Evolutionary conservation across 2,888 invertebrate species (phyloP).

Genomic region (Torymus auratus): DNA sequence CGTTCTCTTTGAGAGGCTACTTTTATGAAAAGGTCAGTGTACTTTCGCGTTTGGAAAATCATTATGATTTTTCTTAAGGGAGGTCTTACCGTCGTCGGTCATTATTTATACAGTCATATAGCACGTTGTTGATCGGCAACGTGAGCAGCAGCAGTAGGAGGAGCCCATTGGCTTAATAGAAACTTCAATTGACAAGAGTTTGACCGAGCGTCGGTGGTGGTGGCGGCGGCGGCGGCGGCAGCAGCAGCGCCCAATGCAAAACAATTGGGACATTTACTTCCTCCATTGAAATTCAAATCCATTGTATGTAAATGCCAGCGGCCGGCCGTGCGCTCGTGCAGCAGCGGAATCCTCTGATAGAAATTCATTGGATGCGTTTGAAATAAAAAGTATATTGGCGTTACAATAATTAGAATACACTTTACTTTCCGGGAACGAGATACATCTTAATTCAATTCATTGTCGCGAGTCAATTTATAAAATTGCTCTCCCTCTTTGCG

Average conservation of each 20-base stretch:
- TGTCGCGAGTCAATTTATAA: constrained; percentile 4
- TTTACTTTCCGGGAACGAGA: background rate
- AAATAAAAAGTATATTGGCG: constrained; percentile 22
- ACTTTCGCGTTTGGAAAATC: too few species aligned
- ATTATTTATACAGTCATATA: too few species aligned
- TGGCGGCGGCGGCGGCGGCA: background rate
- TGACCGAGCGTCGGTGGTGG: background rate
- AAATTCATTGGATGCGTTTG: constrained; percentile 39
- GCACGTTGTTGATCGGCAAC: too few species aligned
- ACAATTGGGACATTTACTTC: constrained; percentile 50
- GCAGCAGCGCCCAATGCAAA: constrained; percentile 33
- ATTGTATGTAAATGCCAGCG: constrained; percentile 44
- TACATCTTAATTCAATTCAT: background rate
- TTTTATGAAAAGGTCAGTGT: too few species aligned
- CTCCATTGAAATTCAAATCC: constrained; percentile 44
- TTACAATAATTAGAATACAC: constrained; percentile 32
- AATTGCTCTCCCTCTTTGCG: background rate
- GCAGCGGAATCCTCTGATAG: constrained; percentile 1
- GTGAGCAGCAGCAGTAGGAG: background rate
- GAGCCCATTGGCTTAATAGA: constrained; percentile 26
- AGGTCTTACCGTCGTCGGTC: too few species aligned
- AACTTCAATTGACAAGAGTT: constrained; percentile 35
- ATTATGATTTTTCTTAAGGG: too few species aligned
- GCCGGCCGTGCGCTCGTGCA: too few species aligned
- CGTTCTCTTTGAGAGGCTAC: too few species aligned